Percentiles rank a stretch among this genome's conserved stretches.
Conservation (phyloP, 2,797 vertebrate genomes). For the Apogon hyalosoma region DNA sequence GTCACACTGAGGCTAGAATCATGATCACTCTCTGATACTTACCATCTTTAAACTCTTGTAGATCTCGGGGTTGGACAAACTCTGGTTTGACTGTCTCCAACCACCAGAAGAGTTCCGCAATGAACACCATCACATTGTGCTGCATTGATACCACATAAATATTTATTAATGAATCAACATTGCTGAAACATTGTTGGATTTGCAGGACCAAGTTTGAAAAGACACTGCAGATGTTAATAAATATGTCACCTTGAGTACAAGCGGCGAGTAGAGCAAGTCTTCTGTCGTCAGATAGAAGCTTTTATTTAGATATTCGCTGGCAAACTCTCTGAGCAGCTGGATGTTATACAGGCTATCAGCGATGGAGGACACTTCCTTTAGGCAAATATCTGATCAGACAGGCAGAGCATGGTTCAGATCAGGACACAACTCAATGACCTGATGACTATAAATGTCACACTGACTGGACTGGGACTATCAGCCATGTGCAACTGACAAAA, state of each 20-base stretch:
- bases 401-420: slow-evolving; percentile 47
- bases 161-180: too few relatives aligned
- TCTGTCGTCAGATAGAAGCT: slow-evolving; percentile 96
- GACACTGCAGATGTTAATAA: not conserved
- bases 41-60: slow-evolving; percentile 96
- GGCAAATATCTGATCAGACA: slow-evolving; percentile 89
- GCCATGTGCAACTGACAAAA: slow-evolving; percentile 37
- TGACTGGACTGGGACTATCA: slow-evolving; percentile 35
- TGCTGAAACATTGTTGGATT: too few relatives aligned
- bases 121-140: slow-evolving; percentile 98
- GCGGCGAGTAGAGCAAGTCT: slow-evolving; percentile 95
- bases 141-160: slow-evolving; percentile 58
- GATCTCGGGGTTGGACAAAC: slow-evolving; percentile 94
- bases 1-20: too few relatives aligned
- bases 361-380: slow-evolving; percentile 95
- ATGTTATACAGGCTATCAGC: slow-evolving; percentile 98
- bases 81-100: slow-evolving; percentile 97
- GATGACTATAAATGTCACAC: slow-evolving; percentile 66
- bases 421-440: slow-evolving; percentile 56
- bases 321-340: slow-evolving; percentile 93
- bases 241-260: slow-evolving; percentile 91
- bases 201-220: too few relatives aligned
- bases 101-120: slow-evolving; percentile 99
- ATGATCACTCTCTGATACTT: slow-evolving; percentile 45
- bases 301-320: slow-evolving; percentile 93